Base-by-base conservation (phyloP, 1,140 invertebrate genomes). In the Drosophila watanabei region DNA sequence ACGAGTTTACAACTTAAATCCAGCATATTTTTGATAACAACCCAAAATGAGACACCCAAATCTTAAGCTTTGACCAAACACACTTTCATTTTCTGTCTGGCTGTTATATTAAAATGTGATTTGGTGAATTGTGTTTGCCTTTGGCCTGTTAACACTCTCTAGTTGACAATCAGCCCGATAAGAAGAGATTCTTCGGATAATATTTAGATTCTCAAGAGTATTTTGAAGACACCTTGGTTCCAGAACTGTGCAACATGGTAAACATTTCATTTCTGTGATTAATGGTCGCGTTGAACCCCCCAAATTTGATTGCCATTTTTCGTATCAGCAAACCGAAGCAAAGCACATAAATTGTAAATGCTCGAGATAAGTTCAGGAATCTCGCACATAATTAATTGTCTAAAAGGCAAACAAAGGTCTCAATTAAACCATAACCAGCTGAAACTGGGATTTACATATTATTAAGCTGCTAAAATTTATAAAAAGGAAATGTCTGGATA, bases 211-310 rank as follows among this genome's bases (percentile, higher is more conserved):
- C 48, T 18, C 13, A 18, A 18, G 8, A 43, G 39, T 57, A 11
- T 35, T 56, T 59, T n/a, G 49, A 16, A 5, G 35, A 18, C 16
- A 78, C 75, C 35, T 69, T 78, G 75, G 75, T 51, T 13, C 35
- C 2, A 41, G 32, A 62, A 7, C 11, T 63, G 7, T 11, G 5
- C 2, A 75, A 32, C 16, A 20, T 11, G 20, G n/a, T 32, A 24
- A 37, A 57, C 48, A 77, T 59, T 58, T 77, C 64, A 49, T 11
- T 32, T 35, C 4, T 20, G 18, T 69, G 75, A 79, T 70, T 79
- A 13, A 78, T 79, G 58, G 37, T 56, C 57, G 33, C 75, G 52
- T 51, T 79, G 75, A 79, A 78, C 75, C 33, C 43, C 35, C 11
- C 14, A 37, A 37, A 30, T 37, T 56, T 18, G 60, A 46, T 49